Conservation (phyloP, 2,797 vertebrate species). For the Myotis pilosus region DNA sequence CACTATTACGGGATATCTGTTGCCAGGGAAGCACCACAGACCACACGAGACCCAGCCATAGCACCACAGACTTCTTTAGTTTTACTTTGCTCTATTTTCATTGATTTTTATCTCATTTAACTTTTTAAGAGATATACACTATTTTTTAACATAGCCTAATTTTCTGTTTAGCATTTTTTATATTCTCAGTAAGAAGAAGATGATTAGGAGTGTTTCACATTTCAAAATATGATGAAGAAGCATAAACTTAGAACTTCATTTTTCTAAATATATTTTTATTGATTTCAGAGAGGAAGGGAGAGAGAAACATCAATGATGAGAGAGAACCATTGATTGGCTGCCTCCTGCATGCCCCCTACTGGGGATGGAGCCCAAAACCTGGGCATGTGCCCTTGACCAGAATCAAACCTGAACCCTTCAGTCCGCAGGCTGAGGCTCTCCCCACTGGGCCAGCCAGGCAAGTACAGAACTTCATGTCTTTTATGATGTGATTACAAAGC, state of each 20-base stretch:
- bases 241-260: background rate
- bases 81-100: background rate
- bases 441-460: too few species aligned
- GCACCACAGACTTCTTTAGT: background rate
- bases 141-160: background rate
- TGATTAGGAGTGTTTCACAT: background rate
- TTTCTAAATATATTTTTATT: too few species aligned
- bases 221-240: background rate
- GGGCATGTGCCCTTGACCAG: too few species aligned
- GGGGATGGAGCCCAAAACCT: too few species aligned
- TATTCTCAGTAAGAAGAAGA: background rate
- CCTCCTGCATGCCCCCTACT: too few species aligned
- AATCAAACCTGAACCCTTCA: too few species aligned
- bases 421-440: too few species aligned
- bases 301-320: too few species aligned
- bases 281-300: too few species aligned
- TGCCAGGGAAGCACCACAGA: background rate
- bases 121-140: background rate
- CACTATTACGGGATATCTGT: background rate
- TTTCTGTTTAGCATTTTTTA: background rate
- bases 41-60: background rate
- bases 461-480: background rate
- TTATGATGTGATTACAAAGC: background rate
- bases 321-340: too few species aligned
- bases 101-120: background rate